Evolutionary conservation across 1,140 invertebrate species (phyloP), one percentile per base, ranked within the genome.

Genomic region (Drosophila eugracilis): DNA sequence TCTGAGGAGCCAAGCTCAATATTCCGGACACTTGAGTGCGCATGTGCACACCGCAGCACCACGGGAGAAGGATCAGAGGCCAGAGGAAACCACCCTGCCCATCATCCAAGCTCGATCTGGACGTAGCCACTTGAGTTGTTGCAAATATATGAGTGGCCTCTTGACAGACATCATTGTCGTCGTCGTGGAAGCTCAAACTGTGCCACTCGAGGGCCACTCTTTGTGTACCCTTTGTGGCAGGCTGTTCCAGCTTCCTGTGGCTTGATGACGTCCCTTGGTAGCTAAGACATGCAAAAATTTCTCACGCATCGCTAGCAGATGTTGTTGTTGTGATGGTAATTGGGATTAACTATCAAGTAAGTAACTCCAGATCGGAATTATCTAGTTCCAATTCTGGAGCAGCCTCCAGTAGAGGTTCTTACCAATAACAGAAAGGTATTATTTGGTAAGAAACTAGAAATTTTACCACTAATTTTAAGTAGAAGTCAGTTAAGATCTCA

Each of bases 111-210:
- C 24, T 54, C 53, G 37, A 70, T 17, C 73, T 41, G 39, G 26
- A 44, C 49, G 30, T 6, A 42, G 58, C 53, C 53, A 76, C 81
- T 85, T 42, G 45, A 86, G 83, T 75, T 86, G 81, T 86, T 88
- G 81, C 81, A 88, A 86, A 81, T 81, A 81, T 74, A 86, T 81
- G 83, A 86, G 81, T 86, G 81, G 77, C 73, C 83, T 70, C 81
- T 85, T 86, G 77, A 86, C 81, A 81, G 80, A 85, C 76, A 86
- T 85, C 67, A 59, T 60, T 21, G 50, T 57, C 5, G 50, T 39
- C 37, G 52, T 53, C 4, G 60, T 54, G 45, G 44, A 78, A 65
- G 72, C 67, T 55, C 76, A 62, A 76, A 79, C 78, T 78, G 76
- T 72, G 76, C 73, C 62, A 52, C 77, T 80, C 41, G 50, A 86